phyloP scores from a whole-genome alignment of 2,888 invertebrate species.

The Penaeus monodon region DNA sequence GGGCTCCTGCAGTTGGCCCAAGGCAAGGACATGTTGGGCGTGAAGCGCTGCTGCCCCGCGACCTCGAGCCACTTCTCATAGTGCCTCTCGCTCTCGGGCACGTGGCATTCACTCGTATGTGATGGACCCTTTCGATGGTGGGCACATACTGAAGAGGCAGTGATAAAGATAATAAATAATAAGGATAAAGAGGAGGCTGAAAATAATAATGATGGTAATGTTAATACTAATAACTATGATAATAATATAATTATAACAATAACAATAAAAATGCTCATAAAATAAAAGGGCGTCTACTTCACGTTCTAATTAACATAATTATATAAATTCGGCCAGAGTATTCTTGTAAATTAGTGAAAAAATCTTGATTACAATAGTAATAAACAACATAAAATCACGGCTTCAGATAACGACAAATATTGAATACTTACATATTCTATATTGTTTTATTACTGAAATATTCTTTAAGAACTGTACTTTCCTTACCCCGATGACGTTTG shows the following conservation, averaged over 20 bases:
- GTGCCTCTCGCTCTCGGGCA: constrained; percentile 40
- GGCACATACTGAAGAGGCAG: constrained; percentile 31
- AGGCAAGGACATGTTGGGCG: constrained; percentile 81
- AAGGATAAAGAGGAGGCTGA: not conserved
- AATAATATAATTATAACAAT: too few species aligned
- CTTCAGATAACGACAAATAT: too few species aligned
- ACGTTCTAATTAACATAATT: too few species aligned
- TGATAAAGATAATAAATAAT: not conserved
- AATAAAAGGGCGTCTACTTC: too few species aligned
- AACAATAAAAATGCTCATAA: too few species aligned
- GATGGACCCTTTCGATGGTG: constrained; percentile 76
- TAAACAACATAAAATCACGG: too few species aligned
- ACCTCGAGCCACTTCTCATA: constrained; percentile 50
- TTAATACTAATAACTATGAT: not conserved
- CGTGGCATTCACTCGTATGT: constrained; percentile 82
- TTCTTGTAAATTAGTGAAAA: too few species aligned
- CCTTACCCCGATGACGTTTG: constrained; percentile 77
- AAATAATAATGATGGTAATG: not conserved
- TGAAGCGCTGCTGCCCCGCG: constrained; percentile 73
- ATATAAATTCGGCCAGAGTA: too few species aligned
- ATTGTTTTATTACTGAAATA: not conserved
- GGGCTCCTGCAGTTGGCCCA: constrained; percentile 81
- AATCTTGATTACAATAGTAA: too few species aligned
- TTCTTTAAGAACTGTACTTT: not conserved
- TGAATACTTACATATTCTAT: too few species aligned